Evolutionary conservation across 2,113 vertebrate genomes (phyloP).

Genomic region (Cavia aperea): DNA sequence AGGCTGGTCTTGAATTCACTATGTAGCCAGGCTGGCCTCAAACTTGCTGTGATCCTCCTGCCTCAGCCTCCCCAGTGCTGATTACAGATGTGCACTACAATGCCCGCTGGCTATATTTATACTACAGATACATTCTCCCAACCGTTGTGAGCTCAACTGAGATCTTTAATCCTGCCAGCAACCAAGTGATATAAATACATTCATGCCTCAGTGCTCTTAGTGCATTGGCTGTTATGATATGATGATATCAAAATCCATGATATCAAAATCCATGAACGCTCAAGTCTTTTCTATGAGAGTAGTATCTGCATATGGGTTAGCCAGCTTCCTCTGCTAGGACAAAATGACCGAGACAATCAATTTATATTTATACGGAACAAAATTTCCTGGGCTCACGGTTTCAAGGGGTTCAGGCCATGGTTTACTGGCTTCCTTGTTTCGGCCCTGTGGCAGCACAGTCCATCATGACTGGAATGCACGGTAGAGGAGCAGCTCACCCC

Average conservation of each 20-base stretch:
- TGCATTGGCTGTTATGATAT: neutral
- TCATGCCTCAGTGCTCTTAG: neutral
- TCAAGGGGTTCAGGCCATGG: neutral
- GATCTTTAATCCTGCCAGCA: neutral
- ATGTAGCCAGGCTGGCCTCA: neutral
- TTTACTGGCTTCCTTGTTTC: neutral
- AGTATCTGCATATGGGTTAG: neutral
- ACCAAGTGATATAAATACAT: too few relatives aligned
- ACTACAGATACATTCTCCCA: neutral
- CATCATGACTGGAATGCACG: neutral
- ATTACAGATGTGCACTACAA: neutral
- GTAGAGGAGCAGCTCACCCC: neutral
- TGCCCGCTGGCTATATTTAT: rapidly evolving
- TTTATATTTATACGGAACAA: neutral
- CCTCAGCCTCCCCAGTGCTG: neutral
- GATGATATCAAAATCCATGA: too few relatives aligned
- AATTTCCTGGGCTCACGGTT: neutral
- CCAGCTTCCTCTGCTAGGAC: neutral
- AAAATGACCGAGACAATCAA: neutral
- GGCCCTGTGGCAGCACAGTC: neutral
- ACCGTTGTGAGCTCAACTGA: neutral
- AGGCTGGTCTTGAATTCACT: neutral
- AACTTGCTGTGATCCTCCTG: neutral
- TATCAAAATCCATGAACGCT: neutral
- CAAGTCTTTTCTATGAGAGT: neutral